phyloP scores from a whole-genome alignment of 2,888 invertebrate genomes.

The Prostheceraeus crozeri region DNA sequence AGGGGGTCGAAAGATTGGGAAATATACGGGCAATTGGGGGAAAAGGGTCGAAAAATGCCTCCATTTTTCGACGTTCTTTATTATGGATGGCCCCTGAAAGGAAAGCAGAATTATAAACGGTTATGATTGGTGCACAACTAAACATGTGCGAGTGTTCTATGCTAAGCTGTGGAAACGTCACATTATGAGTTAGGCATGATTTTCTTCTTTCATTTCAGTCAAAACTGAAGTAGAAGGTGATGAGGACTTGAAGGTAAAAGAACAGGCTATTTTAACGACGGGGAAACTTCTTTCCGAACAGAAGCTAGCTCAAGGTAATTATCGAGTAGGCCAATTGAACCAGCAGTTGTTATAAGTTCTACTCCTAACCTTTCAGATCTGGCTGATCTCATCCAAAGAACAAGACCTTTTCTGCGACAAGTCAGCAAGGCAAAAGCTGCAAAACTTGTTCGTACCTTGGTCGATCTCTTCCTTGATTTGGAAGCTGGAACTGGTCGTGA shows the following conservation, averaged over 20 bases:
- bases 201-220: neutral
- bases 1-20: too few relatives aligned
- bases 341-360: too few relatives aligned
- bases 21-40: too few relatives aligned
- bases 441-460: slow-evolving; percentile 86
- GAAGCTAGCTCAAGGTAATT: slow-evolving; percentile 10
- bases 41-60: too few relatives aligned
- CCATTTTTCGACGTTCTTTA: too few relatives aligned
- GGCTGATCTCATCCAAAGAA: slow-evolving; percentile 75
- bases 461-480: slow-evolving; percentile 92
- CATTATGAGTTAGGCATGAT: neutral
- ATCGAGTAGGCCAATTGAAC: too few relatives aligned
- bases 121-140: too few relatives aligned
- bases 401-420: slow-evolving; percentile 82
- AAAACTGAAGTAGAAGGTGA: neutral
- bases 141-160: too few relatives aligned
- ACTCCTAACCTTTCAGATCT: too few relatives aligned
- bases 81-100: too few relatives aligned
- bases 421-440: slow-evolving; percentile 99
- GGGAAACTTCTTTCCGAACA: neutral
- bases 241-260: slow-evolving; percentile 6
- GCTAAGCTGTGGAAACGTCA: too few relatives aligned
- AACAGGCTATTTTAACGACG: neutral
- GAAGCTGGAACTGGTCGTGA: slow-evolving; percentile 92
- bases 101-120: too few relatives aligned